Conservation (phyloP, 2,113 vertebrate genomes). For the Herpetotheres cachinnans region DNA sequence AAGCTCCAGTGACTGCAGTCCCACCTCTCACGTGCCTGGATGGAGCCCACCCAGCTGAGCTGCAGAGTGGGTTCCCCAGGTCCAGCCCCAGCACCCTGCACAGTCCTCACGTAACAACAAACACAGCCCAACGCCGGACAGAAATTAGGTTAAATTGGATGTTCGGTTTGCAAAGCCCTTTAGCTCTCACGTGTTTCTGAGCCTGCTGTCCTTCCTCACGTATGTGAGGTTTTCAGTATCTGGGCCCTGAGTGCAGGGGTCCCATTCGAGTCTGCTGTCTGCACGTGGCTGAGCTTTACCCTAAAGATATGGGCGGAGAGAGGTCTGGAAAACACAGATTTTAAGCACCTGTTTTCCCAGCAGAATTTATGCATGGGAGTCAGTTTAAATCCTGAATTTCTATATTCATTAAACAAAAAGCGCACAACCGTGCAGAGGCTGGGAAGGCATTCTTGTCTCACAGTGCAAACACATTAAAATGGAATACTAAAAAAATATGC, state of each 20-base stretch:
- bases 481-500: neutral
- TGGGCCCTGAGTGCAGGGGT: neutral
- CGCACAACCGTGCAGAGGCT: fast-evolving
- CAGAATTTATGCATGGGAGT: neutral
- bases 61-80: neutral
- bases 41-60: neutral
- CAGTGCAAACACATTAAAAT: neutral
- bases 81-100: neutral
- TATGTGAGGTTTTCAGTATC: neutral
- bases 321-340: neutral
- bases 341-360: neutral
- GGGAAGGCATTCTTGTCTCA: neutral
- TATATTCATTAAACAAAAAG: neutral
- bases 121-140: fast-evolving
- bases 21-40: neutral
- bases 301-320: neutral
- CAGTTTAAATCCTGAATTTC: neutral
- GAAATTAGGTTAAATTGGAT: neutral
- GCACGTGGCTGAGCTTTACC: neutral
- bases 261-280: neutral
- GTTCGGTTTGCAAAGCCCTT: neutral
- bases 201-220: neutral
- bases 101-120: neutral
- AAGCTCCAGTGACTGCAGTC: neutral
- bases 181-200: neutral